phyloP scores from a whole-genome alignment of 2,888 invertebrate genomes.

The Luperina testacea region DNA sequence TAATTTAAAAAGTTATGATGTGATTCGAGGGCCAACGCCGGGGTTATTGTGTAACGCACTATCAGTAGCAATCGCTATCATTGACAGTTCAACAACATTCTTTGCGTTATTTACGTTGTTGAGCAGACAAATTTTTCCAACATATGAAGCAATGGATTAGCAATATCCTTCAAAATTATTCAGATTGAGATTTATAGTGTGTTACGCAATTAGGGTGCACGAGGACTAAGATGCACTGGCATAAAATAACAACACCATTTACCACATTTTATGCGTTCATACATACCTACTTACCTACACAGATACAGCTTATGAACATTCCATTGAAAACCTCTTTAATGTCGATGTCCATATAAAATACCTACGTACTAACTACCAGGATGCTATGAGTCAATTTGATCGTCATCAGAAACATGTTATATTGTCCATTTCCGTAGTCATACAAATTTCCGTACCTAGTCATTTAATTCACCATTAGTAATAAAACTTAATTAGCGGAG shows the following conservation, averaged over 20 bases:
- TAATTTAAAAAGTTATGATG: background rate
- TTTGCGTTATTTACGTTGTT: too few relatives aligned
- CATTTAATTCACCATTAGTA: slow-evolving; percentile 34
- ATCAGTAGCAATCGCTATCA: too few relatives aligned
- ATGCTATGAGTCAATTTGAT: slow-evolving; percentile 36
- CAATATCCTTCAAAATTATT: too few relatives aligned
- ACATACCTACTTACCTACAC: background rate
- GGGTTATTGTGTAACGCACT: too few relatives aligned
- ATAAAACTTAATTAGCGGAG: slow-evolving; percentile 36
- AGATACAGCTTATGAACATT: background rate
- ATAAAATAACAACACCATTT: background rate
- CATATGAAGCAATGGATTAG: too few relatives aligned
- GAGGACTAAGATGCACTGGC: background rate
- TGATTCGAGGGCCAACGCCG: background rate
- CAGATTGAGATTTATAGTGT: too few relatives aligned
- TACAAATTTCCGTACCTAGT: too few relatives aligned
- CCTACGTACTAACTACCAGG: slow-evolving; percentile 22
- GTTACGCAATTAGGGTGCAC: too few relatives aligned
- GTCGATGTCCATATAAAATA: slow-evolving; percentile 32
- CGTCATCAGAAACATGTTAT: slow-evolving; percentile 45
- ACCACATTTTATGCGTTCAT: background rate
- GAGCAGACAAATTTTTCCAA: too few relatives aligned
- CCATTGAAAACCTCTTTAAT: slow-evolving; percentile 7
- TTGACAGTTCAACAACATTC: too few relatives aligned
- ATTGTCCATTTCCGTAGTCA: slow-evolving; percentile 41